Percentiles rank a stretch among this genome's conserved stretches.
Evolutionary conservation across 2,888 invertebrate species (phyloP).

Genomic region (Chesias legatella): DNA sequence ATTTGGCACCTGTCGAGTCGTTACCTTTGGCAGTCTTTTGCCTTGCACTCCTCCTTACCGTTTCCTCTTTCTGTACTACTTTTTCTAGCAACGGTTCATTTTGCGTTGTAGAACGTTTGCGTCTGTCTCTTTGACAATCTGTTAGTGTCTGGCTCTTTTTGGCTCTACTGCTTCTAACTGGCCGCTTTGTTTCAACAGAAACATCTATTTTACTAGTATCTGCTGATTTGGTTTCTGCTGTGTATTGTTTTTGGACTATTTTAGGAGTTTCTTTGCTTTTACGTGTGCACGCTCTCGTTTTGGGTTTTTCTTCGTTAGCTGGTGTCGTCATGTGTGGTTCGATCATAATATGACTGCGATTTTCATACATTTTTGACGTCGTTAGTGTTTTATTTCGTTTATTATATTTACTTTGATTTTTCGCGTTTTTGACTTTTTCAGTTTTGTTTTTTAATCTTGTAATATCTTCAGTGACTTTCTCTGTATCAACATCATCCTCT

Average conservation of each 20-base stretch:
- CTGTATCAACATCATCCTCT: slow-evolving; percentile 51
- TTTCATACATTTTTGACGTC: slow-evolving; percentile 13
- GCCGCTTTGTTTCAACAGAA: slow-evolving; percentile 7
- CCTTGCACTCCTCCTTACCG: slow-evolving; percentile 54
- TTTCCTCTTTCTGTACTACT: slow-evolving; percentile 27
- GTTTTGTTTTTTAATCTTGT: slow-evolving; percentile 47
- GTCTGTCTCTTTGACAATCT: slow-evolving; percentile 17
- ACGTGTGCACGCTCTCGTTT: slow-evolving; percentile 13
- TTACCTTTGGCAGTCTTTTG: slow-evolving; percentile 38
- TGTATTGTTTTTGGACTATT: slow-evolving; percentile 4
- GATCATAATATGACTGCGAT: slow-evolving; percentile 14
- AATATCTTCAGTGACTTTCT: slow-evolving; percentile 59
- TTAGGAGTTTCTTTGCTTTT: slow-evolving; percentile 11
- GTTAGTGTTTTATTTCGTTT: slow-evolving; percentile 9
- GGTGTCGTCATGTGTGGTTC: slow-evolving; percentile 13
- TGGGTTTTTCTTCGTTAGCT: slow-evolving; percentile 12
- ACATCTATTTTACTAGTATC: slow-evolving; percentile 15
- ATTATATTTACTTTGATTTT: slow-evolving; percentile 20
- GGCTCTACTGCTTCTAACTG: slow-evolving; percentile 31
- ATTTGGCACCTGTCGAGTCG: slow-evolving; percentile 27
- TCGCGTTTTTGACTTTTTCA: slow-evolving; percentile 38
- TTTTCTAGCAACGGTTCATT: slow-evolving; percentile 33
- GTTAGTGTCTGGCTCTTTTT: slow-evolving; percentile 40
- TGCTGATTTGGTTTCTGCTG: slow-evolving; percentile 11
- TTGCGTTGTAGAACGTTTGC: slow-evolving; percentile 19